Conservation (phyloP, 2,797 vertebrate genomes). For the Pipistrellus kuhlii region DNA sequence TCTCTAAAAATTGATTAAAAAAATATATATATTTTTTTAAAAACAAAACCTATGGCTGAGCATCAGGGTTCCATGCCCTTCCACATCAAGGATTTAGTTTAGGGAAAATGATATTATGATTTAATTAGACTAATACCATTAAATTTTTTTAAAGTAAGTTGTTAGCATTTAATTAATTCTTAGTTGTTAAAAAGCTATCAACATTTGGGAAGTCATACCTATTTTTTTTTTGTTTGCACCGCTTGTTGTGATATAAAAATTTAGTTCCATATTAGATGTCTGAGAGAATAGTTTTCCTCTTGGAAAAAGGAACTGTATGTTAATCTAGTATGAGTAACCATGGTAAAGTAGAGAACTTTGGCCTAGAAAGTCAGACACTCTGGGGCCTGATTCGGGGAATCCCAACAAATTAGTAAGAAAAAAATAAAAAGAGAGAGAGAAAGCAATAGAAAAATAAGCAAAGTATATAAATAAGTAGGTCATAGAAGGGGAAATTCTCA, state of each 20-base stretch:
- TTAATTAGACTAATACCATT: neutral
- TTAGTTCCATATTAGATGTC: neutral
- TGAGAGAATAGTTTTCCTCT: neutral
- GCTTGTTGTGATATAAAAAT: neutral
- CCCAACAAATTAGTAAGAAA: constrained; percentile 28
- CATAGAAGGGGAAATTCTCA: neutral
- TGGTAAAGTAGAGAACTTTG: neutral
- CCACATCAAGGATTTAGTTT: neutral
- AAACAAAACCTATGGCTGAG: too few species aligned
- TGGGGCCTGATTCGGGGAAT: neutral
- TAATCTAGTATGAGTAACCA: neutral
- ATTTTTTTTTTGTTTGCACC: neutral
- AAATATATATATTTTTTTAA: too few species aligned
- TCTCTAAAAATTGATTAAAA: too few species aligned
- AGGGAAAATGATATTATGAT: neutral
- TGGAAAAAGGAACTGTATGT: neutral
- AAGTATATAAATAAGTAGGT: constrained; percentile 14
- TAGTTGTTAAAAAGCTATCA: neutral
- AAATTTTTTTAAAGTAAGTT: neutral
- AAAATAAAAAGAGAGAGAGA: neutral
- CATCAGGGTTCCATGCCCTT: rapidly evolving
- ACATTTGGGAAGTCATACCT: neutral
- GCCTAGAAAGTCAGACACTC: neutral
- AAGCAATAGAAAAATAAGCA: neutral
- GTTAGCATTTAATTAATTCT: constrained; percentile 15